A percentile compares a stretch with the other conserved stretches of the same genome.
Evolutionary conservation across 1,140 invertebrate species (phyloP).

Genomic region (Penaeus vannamei): DNA sequence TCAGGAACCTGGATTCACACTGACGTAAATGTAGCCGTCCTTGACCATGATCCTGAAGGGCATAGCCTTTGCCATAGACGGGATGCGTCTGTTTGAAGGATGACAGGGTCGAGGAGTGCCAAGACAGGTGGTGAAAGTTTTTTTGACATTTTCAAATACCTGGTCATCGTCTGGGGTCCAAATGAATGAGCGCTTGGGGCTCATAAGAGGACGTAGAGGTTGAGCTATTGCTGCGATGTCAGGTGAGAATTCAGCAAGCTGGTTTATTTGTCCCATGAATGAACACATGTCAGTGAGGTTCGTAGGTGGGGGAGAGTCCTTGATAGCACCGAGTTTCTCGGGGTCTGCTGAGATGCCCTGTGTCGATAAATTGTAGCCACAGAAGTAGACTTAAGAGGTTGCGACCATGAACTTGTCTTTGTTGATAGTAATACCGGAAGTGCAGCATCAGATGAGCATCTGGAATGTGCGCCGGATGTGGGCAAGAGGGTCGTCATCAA

Average conservation of each 20-base stretch:
- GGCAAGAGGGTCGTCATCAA: not conserved
- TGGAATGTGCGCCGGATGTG: not conserved
- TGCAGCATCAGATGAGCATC: not conserved
- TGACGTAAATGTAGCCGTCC: not conserved
- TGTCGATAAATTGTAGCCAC: no score
- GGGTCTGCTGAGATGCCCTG: constrained; percentile 5
- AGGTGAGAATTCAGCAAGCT: constrained; percentile 45
- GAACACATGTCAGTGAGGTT: constrained; percentile 57
- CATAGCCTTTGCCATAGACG: not conserved
- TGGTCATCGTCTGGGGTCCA: constrained; percentile 59
- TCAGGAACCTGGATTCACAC: no score
- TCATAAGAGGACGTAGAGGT: constrained; percentile 60
- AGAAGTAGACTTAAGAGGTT: no score
- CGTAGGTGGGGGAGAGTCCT: constrained; percentile 36
- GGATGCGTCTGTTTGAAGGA: constrained; percentile 19
- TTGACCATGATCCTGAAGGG: not conserved
- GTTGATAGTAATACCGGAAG: not conserved
- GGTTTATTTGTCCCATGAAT: constrained; percentile 57
- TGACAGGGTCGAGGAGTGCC: constrained; percentile 44
- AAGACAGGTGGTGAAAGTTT: constrained; percentile 57
- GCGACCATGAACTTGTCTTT: not conserved
- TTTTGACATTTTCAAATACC: constrained; percentile 53
- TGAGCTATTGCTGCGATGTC: constrained; percentile 45
- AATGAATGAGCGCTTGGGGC: not conserved
- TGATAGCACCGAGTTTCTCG: not conserved